A percentile compares a stretch with the other conserved stretches of the same genome.
phyloP scores from a whole-genome alignment of 35 echinoderm and acorn worm genomes.

The Apostichopus californicus region DNA sequence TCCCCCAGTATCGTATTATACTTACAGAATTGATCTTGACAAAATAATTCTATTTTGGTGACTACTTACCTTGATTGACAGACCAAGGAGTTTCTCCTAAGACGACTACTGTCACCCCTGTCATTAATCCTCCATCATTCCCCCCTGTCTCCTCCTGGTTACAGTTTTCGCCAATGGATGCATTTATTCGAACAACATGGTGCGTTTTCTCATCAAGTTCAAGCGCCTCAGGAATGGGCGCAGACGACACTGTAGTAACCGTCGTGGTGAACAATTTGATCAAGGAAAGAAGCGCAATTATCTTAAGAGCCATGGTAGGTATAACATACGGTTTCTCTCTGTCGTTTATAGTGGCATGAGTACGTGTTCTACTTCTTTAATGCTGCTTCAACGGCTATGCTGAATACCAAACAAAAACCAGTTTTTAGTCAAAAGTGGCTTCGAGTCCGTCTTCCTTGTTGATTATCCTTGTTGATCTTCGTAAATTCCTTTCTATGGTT shows the following conservation, averaged over 20 bases:
- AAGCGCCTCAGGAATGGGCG: background rate
- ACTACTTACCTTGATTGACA: background rate
- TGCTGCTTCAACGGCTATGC: background rate
- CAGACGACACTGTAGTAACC: background rate
- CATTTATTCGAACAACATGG: background rate
- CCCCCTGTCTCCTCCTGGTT: background rate
- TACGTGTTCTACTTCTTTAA: background rate
- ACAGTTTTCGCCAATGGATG: background rate
- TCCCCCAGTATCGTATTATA: too few relatives aligned
- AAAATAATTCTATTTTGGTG: too few relatives aligned
- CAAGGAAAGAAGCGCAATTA: background rate
- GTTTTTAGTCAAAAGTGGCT: background rate
- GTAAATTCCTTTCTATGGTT: background rate
- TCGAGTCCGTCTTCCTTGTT: background rate
- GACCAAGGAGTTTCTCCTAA: background rate
- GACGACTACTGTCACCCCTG: background rate
- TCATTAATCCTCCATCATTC: background rate
- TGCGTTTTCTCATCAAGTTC: background rate
- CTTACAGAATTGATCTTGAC: too few relatives aligned
- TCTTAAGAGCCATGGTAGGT: background rate
- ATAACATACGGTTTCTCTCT: background rate
- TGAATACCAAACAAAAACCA: background rate
- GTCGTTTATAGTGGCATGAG: background rate
- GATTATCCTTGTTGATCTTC: background rate
- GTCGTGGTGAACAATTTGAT: background rate